Evolutionary conservation across 2,113 vertebrate species (phyloP).

Genomic region (Pimephales promelas): DNA sequence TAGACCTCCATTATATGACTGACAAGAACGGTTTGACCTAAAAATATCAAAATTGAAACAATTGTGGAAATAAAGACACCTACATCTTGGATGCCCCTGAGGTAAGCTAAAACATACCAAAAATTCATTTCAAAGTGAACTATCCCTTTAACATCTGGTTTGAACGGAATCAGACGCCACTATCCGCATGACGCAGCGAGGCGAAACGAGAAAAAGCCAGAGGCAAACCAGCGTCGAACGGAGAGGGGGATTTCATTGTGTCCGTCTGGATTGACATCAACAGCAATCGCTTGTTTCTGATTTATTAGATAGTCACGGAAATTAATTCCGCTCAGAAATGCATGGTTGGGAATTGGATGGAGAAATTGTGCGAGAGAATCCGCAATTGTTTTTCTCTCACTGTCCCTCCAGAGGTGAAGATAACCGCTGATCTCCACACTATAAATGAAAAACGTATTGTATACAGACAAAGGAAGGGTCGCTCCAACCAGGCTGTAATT

Average conservation of each 20-base stretch:
- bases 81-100: no score
- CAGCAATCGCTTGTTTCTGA: slow-evolving; percentile 78
- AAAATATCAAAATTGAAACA: no score
- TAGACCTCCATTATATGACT: no score
- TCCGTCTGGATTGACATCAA: slow-evolving; percentile 71
- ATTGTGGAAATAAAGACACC: no score
- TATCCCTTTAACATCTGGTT: neutral
- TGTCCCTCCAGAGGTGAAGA: slow-evolving; percentile 72
- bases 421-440: slow-evolving; percentile 77
- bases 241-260: slow-evolving; percentile 69
- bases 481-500: slow-evolving; percentile 69
- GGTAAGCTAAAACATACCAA: no score
- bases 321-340: slow-evolving; percentile 80
- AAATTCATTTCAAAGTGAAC: no score
- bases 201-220: slow-evolving; percentile 55
- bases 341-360: slow-evolving; percentile 79
- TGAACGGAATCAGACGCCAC: neutral
- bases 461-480: slow-evolving; percentile 65
- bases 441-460: slow-evolving; percentile 78
- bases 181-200: slow-evolving; percentile 1
- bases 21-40: no score
- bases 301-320: slow-evolving; percentile 79
- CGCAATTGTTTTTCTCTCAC: slow-evolving; percentile 66
- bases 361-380: slow-evolving; percentile 78
- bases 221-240: slow-evolving; percentile 40